Evolutionary conservation across 2,797 vertebrate species (phyloP).

Genomic region (Cirrhinus mrigala): DNA sequence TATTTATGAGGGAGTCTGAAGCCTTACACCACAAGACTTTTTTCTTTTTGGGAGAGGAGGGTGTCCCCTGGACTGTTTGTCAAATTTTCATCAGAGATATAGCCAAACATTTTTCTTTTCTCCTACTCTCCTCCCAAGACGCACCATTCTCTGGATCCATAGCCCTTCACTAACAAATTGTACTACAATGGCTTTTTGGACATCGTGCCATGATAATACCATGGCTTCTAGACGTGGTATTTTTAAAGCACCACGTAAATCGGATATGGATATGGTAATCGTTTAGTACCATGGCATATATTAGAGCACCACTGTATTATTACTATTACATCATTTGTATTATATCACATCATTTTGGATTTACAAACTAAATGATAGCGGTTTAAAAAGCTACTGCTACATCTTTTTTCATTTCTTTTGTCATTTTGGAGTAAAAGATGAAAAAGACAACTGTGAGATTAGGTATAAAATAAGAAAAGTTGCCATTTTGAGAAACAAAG

Average conservation of each 20-base stretch:
- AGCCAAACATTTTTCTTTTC: constrained; percentile 50
- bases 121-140: constrained; percentile 37
- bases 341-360: neutral
- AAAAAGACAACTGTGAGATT: neutral
- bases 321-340: neutral
- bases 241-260: neutral
- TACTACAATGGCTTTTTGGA: neutral
- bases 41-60: constrained; percentile 60
- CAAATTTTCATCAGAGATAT: constrained; percentile 66
- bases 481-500: neutral
- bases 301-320: neutral
- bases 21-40: constrained; percentile 38
- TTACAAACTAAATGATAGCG: neutral
- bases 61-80: constrained; percentile 61
- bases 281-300: neutral
- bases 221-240: neutral
- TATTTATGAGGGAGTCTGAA: constrained; percentile 69
- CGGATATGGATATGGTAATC: neutral
- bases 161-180: neutral
- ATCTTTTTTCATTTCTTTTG: neutral
- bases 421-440: neutral
- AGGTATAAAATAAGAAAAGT: neutral
- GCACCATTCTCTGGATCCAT: constrained; percentile 13
- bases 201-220: neutral
- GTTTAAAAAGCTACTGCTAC: neutral